Evolutionary conservation across 2,113 vertebrate genomes (phyloP).

Genomic region (Phalacrocorax aristotelis): DNA sequence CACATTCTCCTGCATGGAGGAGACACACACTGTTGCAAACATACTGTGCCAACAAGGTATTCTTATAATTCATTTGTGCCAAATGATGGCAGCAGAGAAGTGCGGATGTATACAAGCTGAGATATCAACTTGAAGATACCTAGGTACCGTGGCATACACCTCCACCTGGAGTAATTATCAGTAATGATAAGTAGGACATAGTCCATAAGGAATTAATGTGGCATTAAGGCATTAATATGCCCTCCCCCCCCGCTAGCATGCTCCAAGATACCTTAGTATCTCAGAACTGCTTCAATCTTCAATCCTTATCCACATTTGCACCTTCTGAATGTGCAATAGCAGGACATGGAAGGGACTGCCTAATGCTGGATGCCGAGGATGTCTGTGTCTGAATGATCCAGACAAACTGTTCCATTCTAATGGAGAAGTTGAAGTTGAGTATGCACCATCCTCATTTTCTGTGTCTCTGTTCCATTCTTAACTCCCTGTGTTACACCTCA

Average conservation of each 20-base stretch:
- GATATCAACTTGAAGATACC: not conserved
- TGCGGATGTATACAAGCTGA: too few relatives aligned
- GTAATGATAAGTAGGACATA: not conserved
- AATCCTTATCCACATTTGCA: not conserved
- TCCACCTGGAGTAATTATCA: not conserved
- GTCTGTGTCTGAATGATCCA: not conserved
- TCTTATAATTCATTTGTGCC: not conserved
- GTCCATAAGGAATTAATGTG: not conserved
- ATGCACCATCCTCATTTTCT: not conserved
- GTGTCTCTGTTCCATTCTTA: not conserved
- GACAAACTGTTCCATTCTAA: not conserved
- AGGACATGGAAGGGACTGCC: not conserved
- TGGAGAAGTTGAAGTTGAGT: rapidly evolving
- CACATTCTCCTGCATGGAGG: not conserved
- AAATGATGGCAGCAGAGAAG: not conserved
- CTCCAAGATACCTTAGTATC: too few relatives aligned
- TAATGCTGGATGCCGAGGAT: not conserved
- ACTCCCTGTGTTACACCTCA: not conserved
- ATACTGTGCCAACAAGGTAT: rapidly evolving
- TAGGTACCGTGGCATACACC: not conserved
- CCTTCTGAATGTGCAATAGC: not conserved
- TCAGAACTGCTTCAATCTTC: not conserved
- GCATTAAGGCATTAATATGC: not conserved
- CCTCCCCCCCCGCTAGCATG: rapidly evolving
- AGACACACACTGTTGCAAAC: too few relatives aligned